phyloP scores from a whole-genome alignment of 2,888 invertebrate genomes.

The Ectemnius continuus region DNA sequence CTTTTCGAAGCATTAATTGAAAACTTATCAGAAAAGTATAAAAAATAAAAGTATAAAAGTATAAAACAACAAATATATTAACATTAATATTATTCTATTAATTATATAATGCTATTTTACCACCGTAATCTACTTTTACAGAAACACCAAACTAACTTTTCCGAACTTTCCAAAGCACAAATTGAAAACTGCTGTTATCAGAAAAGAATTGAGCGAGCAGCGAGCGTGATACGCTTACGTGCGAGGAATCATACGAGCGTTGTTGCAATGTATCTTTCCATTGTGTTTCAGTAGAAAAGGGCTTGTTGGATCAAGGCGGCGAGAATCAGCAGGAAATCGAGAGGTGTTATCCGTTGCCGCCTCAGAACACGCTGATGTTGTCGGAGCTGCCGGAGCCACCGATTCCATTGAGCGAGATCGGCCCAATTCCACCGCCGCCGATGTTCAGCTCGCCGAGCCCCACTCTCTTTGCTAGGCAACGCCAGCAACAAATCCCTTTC shows the following conservation, averaged over 20 bases:
- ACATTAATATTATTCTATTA: no score
- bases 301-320: slow-evolving; percentile 65
- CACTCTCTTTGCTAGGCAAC: slow-evolving; percentile 81
- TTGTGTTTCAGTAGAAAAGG: slow-evolving; percentile 67
- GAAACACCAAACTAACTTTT: no score
- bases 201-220: no score
- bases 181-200: no score
- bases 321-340: slow-evolving; percentile 74
- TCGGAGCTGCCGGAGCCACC: slow-evolving; percentile 95
- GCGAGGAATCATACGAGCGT: not conserved
- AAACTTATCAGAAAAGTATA: no score
- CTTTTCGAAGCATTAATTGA: no score
- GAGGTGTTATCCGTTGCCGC: slow-evolving; percentile 72
- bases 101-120: no score
- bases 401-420: slow-evolving; percentile 94
- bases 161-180: no score
- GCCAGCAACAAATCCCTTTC: slow-evolving; percentile 66
- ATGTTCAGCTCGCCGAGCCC: slow-evolving; percentile 96
- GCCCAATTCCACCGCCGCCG: slow-evolving; percentile 95
- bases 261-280: not conserved
- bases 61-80: no score
- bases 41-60: no score
- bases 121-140: no score
- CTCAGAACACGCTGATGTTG: slow-evolving; percentile 82
- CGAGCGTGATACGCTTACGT: no score